Percentiles rank a stretch among this genome's conserved stretches.
Conservation (phyloP, 1,140 invertebrate genomes). For the Metopolophium dirhodum region DNA sequence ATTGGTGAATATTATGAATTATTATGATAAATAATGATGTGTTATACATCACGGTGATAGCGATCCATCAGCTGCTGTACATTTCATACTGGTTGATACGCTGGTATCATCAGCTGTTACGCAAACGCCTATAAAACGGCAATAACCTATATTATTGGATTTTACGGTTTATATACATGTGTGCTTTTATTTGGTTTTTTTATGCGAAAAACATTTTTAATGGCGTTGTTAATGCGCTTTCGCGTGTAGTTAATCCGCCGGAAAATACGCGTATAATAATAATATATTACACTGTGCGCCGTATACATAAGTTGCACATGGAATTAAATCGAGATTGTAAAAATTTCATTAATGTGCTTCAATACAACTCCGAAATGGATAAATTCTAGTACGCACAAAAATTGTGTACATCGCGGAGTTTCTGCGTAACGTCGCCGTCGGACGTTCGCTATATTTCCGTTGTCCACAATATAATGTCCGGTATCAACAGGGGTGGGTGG, state of each 20-base stretch:
- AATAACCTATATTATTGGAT: background rate
- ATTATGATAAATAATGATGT: background rate
- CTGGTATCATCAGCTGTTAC: background rate
- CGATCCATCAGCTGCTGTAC: background rate
- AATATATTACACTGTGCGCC: background rate
- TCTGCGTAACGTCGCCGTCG: background rate
- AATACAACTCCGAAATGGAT: background rate
- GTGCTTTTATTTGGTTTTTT: background rate
- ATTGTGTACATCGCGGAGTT: background rate
- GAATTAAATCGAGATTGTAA: background rate
- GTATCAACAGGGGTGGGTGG: background rate
- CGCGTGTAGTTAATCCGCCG: background rate
- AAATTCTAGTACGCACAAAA: background rate
- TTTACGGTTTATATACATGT: background rate
- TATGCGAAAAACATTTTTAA: background rate
- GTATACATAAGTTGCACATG: background rate
- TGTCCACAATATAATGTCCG: background rate
- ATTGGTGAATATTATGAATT: background rate
- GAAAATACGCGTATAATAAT: slow-evolving; percentile 4
- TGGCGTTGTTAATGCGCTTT: background rate
- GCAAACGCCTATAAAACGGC: background rate
- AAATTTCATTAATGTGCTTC: background rate
- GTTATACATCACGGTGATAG: background rate
- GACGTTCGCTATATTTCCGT: background rate
- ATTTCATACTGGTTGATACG: background rate